Base-by-base conservation (phyloP, 2,888 invertebrate species). In the Synanthedon andrenaeformis region DNA sequence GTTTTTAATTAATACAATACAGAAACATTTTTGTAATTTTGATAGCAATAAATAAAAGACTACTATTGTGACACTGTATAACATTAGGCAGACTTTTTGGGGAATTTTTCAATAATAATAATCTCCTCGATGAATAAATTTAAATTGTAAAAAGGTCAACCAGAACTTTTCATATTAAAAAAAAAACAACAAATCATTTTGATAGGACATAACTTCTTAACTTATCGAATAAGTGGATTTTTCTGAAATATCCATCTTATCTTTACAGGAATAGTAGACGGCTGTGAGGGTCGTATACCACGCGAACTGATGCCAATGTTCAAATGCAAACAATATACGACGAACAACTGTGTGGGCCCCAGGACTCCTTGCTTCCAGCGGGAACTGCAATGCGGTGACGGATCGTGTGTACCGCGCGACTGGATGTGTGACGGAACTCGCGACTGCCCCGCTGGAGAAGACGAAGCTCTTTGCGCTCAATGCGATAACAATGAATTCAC, bases 391-490 rank as follows among this genome's bases (percentile, higher is more conserved):
- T 92, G 92, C 59, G 67, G 72, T 0, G 91, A 92, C 61, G 89
- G 89, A 0, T 82, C 89, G 6, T 92, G 92, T 65, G 86, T 92
- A 51, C 90, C 91, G 0, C 67, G 84, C 10, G 89, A 90, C 57
- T 91, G 91, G 91, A 76, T 89, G 51, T 92, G 92, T 64, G 92
- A 92, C 60, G 89, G 90, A 2, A 88, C 88, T 12, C 74, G 74
- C 1, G 92, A 92, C 66, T 92, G 92, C 58, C 75, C 86, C 4
- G 88, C 84, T 57, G 91, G 89, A 1, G 91, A 91, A 35, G 92
- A 92, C 60, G 92, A 92, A 65, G 69, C 74, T 2, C 75, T 85
- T 49, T 92, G 92, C 62, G 59, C 65, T 0, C 59, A 61, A 6
- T 88, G 88, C 58, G 74, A 70, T 4, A 59, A 64, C 3, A 65